Percentiles rank a stretch among this genome's conserved stretches.
Conservation (phyloP, 2,888 invertebrate species). For the Lymantria monacha region DNA sequence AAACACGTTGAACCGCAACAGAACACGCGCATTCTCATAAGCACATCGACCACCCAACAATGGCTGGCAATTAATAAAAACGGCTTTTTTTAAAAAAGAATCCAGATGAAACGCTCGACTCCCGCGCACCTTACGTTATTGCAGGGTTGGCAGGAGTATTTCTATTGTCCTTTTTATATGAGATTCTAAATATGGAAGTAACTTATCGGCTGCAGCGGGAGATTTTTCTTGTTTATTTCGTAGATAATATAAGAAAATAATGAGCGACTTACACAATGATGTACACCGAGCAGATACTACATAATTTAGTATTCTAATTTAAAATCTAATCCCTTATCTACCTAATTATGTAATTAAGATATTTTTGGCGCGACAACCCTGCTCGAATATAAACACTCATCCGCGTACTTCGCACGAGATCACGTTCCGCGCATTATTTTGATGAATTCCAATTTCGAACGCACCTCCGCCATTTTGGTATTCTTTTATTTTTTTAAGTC, state of each 20-base stretch:
- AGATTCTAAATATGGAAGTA: neutral
- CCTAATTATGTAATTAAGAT: neutral
- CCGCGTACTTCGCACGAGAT: conserved; percentile 58
- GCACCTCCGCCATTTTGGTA: conserved; percentile 40
- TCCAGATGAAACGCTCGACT: conserved; percentile 40
- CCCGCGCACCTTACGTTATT: conserved; percentile 50
- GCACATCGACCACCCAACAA: conserved; percentile 61
- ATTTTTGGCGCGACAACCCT: conserved; percentile 22
- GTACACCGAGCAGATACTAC: no score
- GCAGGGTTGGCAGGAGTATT: conserved; percentile 39
- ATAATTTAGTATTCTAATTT: neutral
- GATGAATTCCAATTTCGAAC: conserved; percentile 62
- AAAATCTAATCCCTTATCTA: neutral
- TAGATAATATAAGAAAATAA: no score
- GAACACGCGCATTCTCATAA: conserved; percentile 38
- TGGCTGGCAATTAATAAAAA: conserved; percentile 63
- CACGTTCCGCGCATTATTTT: conserved; percentile 75
- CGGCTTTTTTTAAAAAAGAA: conserved; percentile 43
- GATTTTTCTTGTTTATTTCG: neutral
- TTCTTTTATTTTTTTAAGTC: conserved; percentile 33
- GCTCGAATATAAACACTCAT: conserved; percentile 63
- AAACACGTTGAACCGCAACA: conserved; percentile 32
- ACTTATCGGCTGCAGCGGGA: neutral
- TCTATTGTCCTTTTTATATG: conserved; percentile 3
- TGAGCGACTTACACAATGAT: no score